Evolutionary conservation across 2,888 invertebrate genomes (phyloP).

Genomic region (Physocephala rufipes): DNA sequence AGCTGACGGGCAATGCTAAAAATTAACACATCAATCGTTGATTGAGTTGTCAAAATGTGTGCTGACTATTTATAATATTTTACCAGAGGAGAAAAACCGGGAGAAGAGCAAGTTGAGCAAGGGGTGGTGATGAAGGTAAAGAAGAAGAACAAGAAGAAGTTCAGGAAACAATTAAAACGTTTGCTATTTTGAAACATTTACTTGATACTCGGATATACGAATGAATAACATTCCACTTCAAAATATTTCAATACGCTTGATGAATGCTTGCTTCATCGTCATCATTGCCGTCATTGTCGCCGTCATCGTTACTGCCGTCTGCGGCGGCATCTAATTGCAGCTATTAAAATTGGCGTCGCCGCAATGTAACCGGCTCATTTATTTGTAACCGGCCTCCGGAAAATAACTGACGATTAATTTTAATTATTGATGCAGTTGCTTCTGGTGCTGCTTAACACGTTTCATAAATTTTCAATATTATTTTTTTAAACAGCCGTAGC

Average conservation of each 20-base stretch:
- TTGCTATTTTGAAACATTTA: too few relatives aligned
- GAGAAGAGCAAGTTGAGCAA: too few relatives aligned
- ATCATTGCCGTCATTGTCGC: too few relatives aligned
- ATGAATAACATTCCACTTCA: too few relatives aligned
- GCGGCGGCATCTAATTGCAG: neutral
- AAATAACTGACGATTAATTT: conserved; percentile 12
- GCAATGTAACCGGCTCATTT: neutral
- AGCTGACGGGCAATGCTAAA: neutral
- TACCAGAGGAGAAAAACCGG: neutral
- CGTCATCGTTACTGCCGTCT: too few relatives aligned
- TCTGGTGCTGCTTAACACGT: conserved; percentile 9
- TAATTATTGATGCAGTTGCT: conserved; percentile 31
- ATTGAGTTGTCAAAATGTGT: neutral
- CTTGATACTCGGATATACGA: too few relatives aligned
- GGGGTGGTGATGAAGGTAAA: too few relatives aligned
- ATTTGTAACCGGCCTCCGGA: neutral
- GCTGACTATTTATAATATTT: neutral
- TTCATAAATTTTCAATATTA: conserved; percentile 6
- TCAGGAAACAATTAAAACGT: neutral
- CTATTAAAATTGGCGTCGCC: neutral
- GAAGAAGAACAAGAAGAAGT: neutral
- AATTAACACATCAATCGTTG: conserved; percentile 2
- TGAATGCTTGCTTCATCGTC: too few relatives aligned
- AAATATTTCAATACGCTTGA: too few relatives aligned
- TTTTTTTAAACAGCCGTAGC: too few relatives aligned